phyloP scores from a whole-genome alignment of 37 sponge, comb jelly and placozoan genomes.

The Hormiphora californensis region DNA sequence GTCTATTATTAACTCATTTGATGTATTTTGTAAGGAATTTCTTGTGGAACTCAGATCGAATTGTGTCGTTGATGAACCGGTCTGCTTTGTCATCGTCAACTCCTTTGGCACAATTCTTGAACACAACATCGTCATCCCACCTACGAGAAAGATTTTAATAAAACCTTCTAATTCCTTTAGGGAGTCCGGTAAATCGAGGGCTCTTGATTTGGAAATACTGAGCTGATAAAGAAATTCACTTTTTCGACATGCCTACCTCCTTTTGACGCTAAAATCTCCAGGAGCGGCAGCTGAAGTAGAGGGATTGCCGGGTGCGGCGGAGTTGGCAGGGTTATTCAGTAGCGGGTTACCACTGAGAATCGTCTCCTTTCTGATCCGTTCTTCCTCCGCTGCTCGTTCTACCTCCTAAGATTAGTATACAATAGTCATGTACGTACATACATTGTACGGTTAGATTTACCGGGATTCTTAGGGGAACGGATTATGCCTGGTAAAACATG shows the following conservation, averaged over 20 bases:
- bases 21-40: slow-evolving; percentile 97
- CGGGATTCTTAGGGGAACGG: too few relatives aligned
- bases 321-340: background rate
- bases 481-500: too few relatives aligned
- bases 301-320: too few relatives aligned
- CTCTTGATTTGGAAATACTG: background rate
- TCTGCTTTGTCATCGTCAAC: slow-evolving; percentile 69
- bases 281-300: too few relatives aligned
- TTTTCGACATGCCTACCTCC: slow-evolving; percentile 61
- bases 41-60: slow-evolving; percentile 93
- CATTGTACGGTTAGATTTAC: too few relatives aligned
- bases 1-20: slow-evolving; percentile 61
- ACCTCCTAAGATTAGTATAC: slow-evolving; percentile 61
- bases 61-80: slow-evolving; percentile 92
- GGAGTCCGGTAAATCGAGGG: background rate
- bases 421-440: background rate
- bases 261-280: slow-evolving; percentile 64
- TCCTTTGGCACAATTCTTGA: slow-evolving; percentile 95
- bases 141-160: slow-evolving; percentile 41
- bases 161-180: background rate
- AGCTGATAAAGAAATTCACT: background rate
- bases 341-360: slow-evolving; percentile 86
- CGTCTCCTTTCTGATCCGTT: slow-evolving; percentile 86
- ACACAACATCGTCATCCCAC: slow-evolving; percentile 99
- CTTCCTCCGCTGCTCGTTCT: slow-evolving; percentile 83